phyloP scores from a whole-genome alignment of 2,797 vertebrate species.

The Myotis vivesi region DNA sequence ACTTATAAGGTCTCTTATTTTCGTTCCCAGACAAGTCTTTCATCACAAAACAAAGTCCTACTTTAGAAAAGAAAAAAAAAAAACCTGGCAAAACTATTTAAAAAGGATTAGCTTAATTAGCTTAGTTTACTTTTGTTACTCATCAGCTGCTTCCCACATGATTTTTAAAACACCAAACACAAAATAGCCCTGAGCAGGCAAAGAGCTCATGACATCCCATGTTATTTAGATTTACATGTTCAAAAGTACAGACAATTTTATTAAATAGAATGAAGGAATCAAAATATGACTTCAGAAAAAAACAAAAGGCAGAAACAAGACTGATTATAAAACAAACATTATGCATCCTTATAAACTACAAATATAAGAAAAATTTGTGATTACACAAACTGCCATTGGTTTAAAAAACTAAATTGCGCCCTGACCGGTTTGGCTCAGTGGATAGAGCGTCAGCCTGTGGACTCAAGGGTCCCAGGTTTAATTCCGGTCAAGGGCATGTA shows the following conservation, averaged over 20 bases:
- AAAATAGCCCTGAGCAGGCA: slow-evolving; percentile 40
- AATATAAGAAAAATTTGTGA: neutral
- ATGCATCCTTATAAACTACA: neutral
- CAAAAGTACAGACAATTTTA: slow-evolving; percentile 13
- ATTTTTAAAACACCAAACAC: slow-evolving; percentile 40
- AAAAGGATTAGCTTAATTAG: neutral
- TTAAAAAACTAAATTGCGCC: neutral
- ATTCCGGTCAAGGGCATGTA: too few relatives aligned
- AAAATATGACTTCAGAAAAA: neutral
- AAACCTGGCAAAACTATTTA: neutral
- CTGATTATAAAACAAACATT: slow-evolving; percentile 30
- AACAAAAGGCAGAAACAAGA: neutral
- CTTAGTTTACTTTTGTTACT: slow-evolving; percentile 19
- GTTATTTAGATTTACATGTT: neutral
- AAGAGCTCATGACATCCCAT: neutral
- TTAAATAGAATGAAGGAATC: neutral
- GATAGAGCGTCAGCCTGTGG: too few relatives aligned
- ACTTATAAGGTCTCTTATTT: neutral
- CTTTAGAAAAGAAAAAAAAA: neutral
- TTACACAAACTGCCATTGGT: neutral
- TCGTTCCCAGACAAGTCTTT: neutral
- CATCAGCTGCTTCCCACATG: slow-evolving; percentile 33
- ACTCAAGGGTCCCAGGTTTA: too few relatives aligned
- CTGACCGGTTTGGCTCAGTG: too few relatives aligned
- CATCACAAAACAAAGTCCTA: neutral